Conservation (phyloP, 2,888 invertebrate species). For the Cephus runcator region DNA sequence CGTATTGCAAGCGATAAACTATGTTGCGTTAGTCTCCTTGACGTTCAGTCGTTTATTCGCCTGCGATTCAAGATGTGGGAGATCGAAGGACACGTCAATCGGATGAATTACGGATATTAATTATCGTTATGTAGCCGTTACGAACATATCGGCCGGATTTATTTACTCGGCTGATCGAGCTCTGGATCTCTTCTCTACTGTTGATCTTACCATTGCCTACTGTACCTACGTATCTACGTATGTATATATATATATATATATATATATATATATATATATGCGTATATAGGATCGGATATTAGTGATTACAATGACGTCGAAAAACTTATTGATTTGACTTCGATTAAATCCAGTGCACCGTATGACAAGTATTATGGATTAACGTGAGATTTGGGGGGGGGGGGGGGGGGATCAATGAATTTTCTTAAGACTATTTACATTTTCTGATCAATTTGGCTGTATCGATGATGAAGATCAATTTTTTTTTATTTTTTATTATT, state of each 20-base stretch:
- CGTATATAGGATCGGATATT: neutral
- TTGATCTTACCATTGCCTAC: conserved; percentile 2
- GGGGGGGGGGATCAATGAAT: too few species aligned
- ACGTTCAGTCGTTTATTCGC: neutral
- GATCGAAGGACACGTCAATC: neutral
- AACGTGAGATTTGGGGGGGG: neutral
- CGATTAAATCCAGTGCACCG: neutral
- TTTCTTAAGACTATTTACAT: neutral
- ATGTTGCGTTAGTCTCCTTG: neutral
- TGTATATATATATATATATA: neutral
- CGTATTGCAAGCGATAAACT: neutral
- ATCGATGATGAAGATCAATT: neutral
- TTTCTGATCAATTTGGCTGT: neutral
- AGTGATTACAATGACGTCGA: neutral
- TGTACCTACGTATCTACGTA: neutral
- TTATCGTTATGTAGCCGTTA: neutral
- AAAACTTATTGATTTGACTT: neutral
- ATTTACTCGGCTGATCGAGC: neutral
- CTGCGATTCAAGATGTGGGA: neutral
- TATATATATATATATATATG: too few species aligned
- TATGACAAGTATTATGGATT: neutral
- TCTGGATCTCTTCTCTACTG: neutral
- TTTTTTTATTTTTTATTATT: too few species aligned
- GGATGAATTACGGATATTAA: neutral
- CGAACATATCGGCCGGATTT: neutral